A percentile compares a stretch with the other conserved stretches of the same genome.
Evolutionary conservation across 2,113 vertebrate species (phyloP).

Genomic region (Xiphorhynchus elegans): DNA sequence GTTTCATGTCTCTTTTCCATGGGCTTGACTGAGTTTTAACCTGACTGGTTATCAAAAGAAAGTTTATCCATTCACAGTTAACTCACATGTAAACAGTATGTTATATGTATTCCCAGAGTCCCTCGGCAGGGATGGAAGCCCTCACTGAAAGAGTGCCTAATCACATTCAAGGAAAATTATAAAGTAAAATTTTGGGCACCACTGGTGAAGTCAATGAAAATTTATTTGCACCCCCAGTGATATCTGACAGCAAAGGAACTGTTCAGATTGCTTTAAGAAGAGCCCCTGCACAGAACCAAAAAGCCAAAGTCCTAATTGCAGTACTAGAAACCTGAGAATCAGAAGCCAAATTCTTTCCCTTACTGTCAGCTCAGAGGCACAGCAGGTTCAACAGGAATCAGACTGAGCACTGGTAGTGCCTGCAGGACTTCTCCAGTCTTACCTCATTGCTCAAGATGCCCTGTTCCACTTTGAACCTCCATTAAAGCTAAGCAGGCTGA

Average conservation of each 20-base stretch:
- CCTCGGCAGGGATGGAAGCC: neutral
- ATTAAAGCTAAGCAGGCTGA: neutral
- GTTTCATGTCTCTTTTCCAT: neutral
- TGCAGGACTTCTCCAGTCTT: neutral
- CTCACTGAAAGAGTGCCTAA: neutral
- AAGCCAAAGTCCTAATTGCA: neutral
- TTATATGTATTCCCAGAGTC: neutral
- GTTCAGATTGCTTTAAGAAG: neutral
- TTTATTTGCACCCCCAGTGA: neutral
- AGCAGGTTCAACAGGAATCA: neutral
- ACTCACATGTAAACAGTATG: neutral
- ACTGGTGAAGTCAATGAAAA: neutral
- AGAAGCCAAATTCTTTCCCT: neutral
- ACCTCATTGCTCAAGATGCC: neutral
- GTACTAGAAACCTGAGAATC: neutral
- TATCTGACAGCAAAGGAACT: neutral
- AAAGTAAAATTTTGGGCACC: neutral
- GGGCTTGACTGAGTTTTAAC: neutral
- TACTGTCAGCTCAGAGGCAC: neutral
- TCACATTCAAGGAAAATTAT: neutral
- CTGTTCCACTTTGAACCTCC: neutral
- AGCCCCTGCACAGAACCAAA: neutral
- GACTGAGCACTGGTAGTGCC: neutral
- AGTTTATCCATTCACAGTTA: neutral
- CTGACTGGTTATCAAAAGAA: neutral